Base-by-base conservation (phyloP, 2,888 invertebrate species). In the Drosophila dives region DNA sequence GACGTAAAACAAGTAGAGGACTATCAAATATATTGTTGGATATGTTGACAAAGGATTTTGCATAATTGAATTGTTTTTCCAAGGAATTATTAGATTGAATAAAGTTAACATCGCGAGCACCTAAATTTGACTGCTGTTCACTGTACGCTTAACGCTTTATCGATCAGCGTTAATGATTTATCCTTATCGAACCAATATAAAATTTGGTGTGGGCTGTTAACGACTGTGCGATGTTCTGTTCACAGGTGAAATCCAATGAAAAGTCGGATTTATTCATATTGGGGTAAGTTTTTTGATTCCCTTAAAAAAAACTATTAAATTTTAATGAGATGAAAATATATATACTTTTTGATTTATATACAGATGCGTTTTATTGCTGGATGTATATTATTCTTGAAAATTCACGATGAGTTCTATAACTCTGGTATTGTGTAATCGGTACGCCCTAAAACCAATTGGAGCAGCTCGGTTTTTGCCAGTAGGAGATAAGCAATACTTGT, bases 61-160 rank as follows among this genome's bases (percentile, higher is more conserved):
- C 83, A 79, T 79, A 49, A 49, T 33, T 32, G 15, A 50, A 33
- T 34, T 20, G 36, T 6, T 32, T 17, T 71, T 72, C 60, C 32
- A 15, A 29, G 32, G 40, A 56, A 42, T 3, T 10, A 26, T 17
- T 32, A 29, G 26, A 56, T 55, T 42, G 11, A 48, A n/a, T 45
- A 45, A 59, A 70, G 53, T 63, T 65, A 12, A 34, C 63, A 29
- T 48, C 36, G 49, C 77, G 77, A 58, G 15, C 51, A 34, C 56
- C 42, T 15, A 61, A 58, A 40, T 48, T 23, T 26, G 49, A 77
- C 77, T 77, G 77, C 23, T 15, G 15, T 23, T 45, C 15, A 15
- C 4, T 23, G 45, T 15, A 23, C 45, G 23, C 15, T 8, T 45
- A 45, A 15, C 45, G 20, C 15, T 38, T 10, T 56, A 40, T 32